Conservation (phyloP, 2,113 vertebrate species). For the Spermophilus dauricus region DNA sequence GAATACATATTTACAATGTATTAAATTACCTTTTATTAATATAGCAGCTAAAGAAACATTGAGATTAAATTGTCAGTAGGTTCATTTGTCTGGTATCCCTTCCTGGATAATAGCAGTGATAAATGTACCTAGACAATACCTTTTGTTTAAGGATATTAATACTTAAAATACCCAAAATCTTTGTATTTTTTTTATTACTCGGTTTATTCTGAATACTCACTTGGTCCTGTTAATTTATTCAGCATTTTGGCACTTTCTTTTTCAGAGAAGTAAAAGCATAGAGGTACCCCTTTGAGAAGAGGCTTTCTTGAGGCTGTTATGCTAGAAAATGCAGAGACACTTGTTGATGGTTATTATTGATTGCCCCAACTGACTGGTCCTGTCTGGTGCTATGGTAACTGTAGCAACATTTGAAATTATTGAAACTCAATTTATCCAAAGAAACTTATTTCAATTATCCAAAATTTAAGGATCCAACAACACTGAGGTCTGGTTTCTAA, state of each 20-base stretch:
- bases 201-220: slow-evolving; percentile 47
- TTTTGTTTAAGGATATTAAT: slow-evolving; percentile 29
- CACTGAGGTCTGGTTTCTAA: slow-evolving; percentile 10
- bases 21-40: slow-evolving; percentile 80
- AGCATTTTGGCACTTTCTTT: neutral
- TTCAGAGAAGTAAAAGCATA: neutral
- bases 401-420: slow-evolving; percentile 1
- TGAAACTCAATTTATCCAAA: slow-evolving; percentile 49
- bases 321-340: slow-evolving; percentile 12
- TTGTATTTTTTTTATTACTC: neutral
- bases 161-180: neutral
- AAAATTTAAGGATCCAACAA: slow-evolving; percentile 23
- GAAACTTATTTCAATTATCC: slow-evolving; percentile 4
- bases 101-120: slow-evolving; percentile 51
- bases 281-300: neutral
- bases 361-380: neutral
- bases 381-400: slow-evolving; percentile 44
- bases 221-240: slow-evolving; percentile 21
- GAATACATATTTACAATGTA: slow-evolving; percentile 75
- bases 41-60: slow-evolving; percentile 75
- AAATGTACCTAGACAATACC: neutral
- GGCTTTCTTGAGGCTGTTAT: slow-evolving; percentile 24
- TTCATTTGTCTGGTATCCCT: slow-evolving; percentile 57
- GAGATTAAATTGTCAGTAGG: slow-evolving; percentile 70
- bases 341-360: slow-evolving; percentile 22